Evolutionary conservation across 2,113 vertebrate species (phyloP).

Genomic region (Felis catus): F.catus_Fca126_mat1.0 CM031411.1:80827001-80827500

Average conservation of each 20-base stretch:
- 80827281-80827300: conserved; percentile 91
- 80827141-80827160: not conserved
- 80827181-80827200: not conserved
- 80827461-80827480: not conserved
- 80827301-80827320: conserved; percentile 90
- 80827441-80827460: not conserved
- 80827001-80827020: not conserved
- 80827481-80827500: not conserved
- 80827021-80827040: not conserved
- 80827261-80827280: conserved; percentile 87
- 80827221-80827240: not conserved
- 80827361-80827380: conserved; percentile 24
- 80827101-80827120: not conserved
- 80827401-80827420: not conserved
- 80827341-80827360: conserved; percentile 87
- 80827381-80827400: conserved; percentile 8
- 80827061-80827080: not conserved
- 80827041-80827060: not conserved
- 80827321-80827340: conserved; percentile 93
- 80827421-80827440: not conserved
- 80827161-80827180: not conserved
- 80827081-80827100: not conserved
- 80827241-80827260: conserved; percentile 65
- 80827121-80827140: not conserved
- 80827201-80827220: not conserved